phyloP scores from a whole-genome alignment of 2,797 vertebrate genomes.

The Tragopan temminckii region DNA sequence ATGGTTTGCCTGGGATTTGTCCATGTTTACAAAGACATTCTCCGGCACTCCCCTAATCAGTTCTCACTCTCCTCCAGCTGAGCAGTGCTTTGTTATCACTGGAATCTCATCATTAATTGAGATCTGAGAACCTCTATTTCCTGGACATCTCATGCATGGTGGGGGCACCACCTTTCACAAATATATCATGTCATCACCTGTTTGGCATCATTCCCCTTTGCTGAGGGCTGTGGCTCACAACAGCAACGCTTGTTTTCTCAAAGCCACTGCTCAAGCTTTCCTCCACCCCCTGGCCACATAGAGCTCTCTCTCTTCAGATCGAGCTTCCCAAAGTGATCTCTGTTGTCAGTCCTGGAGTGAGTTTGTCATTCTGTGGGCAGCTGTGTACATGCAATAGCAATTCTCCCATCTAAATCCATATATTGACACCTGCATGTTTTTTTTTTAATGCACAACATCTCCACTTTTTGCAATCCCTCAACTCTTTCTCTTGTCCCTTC shows the following conservation, averaged over 20 bases:
- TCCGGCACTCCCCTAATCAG: slow-evolving; percentile 6
- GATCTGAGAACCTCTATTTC: slow-evolving; percentile 61
- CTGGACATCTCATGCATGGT: slow-evolving; percentile 64
- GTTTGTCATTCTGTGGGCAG: neutral
- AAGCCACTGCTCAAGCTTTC: neutral
- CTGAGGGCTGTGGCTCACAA: neutral
- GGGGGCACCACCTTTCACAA: slow-evolving; percentile 55
- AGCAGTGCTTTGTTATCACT: slow-evolving; percentile 5
- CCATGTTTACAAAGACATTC: slow-evolving; percentile 44
- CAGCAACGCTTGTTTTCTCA: neutral
- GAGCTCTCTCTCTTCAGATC: neutral
- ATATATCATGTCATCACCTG: slow-evolving; percentile 63
- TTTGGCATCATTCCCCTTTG: neutral
- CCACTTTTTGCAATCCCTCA: neutral
- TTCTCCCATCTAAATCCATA: neutral
- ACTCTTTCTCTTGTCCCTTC: neutral
- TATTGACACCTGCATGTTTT: neutral
- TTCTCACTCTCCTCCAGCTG: neutral
- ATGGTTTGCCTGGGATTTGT: neutral
- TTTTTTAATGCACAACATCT: neutral
- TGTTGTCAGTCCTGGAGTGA: neutral
- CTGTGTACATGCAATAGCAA: neutral
- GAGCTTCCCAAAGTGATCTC: neutral
- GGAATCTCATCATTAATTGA: slow-evolving; percentile 59
- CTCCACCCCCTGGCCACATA: neutral